Evolutionary conservation across 2,113 vertebrate species (phyloP).

Genomic region (Protobothrops mucrosquamatus): DNA sequence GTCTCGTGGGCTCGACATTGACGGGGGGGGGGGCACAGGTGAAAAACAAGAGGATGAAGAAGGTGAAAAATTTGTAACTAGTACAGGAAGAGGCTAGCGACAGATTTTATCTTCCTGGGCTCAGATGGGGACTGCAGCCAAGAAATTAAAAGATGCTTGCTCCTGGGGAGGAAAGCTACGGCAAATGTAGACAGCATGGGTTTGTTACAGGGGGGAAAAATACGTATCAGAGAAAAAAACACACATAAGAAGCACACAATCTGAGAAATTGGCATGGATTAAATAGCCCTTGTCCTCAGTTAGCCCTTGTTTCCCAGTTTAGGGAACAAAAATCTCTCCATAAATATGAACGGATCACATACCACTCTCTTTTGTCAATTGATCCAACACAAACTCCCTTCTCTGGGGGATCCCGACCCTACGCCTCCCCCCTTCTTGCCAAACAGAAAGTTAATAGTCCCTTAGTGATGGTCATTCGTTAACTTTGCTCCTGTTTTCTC

Average conservation of each 20-base stretch:
- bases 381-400: background rate
- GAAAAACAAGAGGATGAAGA: too few relatives aligned
- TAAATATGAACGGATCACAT: background rate
- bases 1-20: too few relatives aligned
- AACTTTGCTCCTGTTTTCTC: background rate
- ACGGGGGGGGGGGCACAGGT: background rate
- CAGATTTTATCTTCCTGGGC: too few relatives aligned
- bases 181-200: too few relatives aligned
- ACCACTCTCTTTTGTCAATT: background rate
- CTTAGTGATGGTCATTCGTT: background rate
- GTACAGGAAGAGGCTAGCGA: too few relatives aligned
- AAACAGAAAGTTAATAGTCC: background rate
- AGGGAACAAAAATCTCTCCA: background rate
- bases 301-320: background rate
- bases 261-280: background rate
- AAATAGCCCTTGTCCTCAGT: background rate
- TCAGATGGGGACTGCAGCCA: too few relatives aligned
- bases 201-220: background rate
- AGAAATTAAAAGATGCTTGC: too few relatives aligned
- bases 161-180: too few relatives aligned
- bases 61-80: too few relatives aligned
- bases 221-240: fast-evolving
- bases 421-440: background rate
- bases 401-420: background rate
- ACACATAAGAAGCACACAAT: background rate